A percentile compares a stretch with the other conserved stretches of the same genome.
These are phyloP conservation scores for Caenorhabditis panamensis DNA, from an alignment of 2,888 invertebrate species.

Conservation along the genomic window DNA sequence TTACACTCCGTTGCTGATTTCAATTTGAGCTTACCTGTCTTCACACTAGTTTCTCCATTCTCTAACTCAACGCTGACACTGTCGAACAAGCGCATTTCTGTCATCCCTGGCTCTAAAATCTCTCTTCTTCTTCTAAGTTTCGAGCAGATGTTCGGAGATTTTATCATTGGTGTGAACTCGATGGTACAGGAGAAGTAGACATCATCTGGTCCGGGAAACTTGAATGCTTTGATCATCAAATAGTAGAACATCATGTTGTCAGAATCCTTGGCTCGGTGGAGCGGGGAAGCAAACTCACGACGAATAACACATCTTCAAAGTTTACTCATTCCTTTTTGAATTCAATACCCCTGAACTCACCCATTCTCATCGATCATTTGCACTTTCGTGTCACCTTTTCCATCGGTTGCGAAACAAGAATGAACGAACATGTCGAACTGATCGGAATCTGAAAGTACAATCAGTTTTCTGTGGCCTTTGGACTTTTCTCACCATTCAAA, in stretches of 20 bases:
- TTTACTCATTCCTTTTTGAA: too few species aligned
- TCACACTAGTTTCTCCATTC: slow-evolving; percentile 23
- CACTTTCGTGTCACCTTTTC: slow-evolving; percentile 73
- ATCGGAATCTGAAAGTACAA: slow-evolving; percentile 66
- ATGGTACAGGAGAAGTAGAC: slow-evolving; percentile 81
- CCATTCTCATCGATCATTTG: slow-evolving; percentile 78
- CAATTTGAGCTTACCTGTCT: slow-evolving; percentile 14
- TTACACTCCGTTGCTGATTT: too few species aligned
- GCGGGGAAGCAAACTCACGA: slow-evolving; percentile 73
- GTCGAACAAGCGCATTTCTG: slow-evolving; percentile 70
- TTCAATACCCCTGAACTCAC: too few species aligned
- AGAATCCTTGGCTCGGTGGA: slow-evolving; percentile 67
- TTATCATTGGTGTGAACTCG: slow-evolving; percentile 76
- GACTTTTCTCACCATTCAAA: slow-evolving; percentile 53
- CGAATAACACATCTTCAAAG: slow-evolving; percentile 78
- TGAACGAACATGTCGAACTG: slow-evolving; percentile 81
- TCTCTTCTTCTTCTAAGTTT: slow-evolving; percentile 51
- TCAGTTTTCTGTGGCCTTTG: not conserved
- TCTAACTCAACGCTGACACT: slow-evolving; percentile 71
- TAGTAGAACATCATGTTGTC: slow-evolving; percentile 66
- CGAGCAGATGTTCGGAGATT: slow-evolving; percentile 68
- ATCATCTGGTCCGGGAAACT: slow-evolving; percentile 79
- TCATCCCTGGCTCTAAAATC: slow-evolving; percentile 26
- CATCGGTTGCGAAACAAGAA: slow-evolving; percentile 80
- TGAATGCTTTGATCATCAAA: slow-evolving; percentile 68